phyloP scores from a whole-genome alignment of 2,113 vertebrate genomes.

The Diadophis punctatus region DNA sequence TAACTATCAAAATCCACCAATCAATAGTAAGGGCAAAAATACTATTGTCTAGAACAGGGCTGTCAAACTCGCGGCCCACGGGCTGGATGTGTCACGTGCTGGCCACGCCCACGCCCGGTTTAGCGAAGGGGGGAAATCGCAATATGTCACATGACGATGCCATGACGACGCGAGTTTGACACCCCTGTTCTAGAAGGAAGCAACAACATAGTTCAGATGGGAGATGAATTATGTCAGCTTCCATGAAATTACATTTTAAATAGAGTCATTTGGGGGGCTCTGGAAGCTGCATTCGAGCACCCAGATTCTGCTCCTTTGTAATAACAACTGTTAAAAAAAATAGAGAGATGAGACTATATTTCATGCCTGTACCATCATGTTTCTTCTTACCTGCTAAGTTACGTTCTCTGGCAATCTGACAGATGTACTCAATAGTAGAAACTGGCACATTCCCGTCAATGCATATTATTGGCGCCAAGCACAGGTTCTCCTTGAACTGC shows the following conservation, averaged over 20 bases:
- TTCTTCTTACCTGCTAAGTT: conserved; percentile 71
- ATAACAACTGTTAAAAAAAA: not conserved
- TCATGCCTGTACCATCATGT: not conserved
- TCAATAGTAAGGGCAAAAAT: not conserved
- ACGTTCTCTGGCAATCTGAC: conserved; percentile 74
- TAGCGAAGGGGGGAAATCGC: too few relatives aligned
- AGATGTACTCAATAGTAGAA: conserved; percentile 82
- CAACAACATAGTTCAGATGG: not conserved
- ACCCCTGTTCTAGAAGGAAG: not conserved
- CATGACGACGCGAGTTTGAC: too few relatives aligned
- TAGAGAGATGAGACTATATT: not conserved
- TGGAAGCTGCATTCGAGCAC: not conserved
- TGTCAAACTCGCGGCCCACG: rapidly evolving
- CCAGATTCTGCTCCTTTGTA: not conserved
- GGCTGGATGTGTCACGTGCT: rapidly evolving
- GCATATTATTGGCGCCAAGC: conserved; percentile 75
- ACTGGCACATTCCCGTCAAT: conserved; percentile 85
- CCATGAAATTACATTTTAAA: not conserved
- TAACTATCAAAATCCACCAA: not conserved
- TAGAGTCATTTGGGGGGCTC: not conserved
- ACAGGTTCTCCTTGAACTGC: conserved; percentile 76
- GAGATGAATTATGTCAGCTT: not conserved
- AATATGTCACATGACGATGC: too few relatives aligned
- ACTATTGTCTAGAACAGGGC: too few relatives aligned
- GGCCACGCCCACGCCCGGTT: too few relatives aligned